These are phyloP conservation scores for Eledona agricola DNA, from an alignment of 2,888 invertebrate species.

Conservation along the genomic window DNA sequence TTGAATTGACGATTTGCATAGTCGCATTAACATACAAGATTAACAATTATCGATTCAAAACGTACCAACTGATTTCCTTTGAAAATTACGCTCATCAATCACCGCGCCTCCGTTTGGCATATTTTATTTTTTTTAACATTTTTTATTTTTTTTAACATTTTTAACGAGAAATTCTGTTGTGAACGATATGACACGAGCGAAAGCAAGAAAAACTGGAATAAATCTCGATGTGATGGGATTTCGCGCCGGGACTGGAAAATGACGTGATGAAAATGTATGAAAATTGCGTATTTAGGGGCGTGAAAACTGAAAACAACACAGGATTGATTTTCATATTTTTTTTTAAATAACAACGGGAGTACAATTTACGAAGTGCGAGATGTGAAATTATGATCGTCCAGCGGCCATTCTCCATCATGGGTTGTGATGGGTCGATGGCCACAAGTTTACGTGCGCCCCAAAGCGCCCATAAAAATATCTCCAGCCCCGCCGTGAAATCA, in stretches of 20 bases:
- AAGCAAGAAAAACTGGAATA: background rate
- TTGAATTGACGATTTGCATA: no score
- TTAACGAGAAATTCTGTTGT: no score
- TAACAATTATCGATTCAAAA: no score
- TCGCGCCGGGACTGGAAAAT: no score
- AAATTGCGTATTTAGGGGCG: background rate
- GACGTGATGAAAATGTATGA: background rate
- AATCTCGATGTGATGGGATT: conserved; percentile 4
- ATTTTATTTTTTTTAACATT: no score
- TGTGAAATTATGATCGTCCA: conserved; percentile 9
- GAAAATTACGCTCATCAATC: no score
- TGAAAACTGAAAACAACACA: conserved; percentile 1
- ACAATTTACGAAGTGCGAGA: conserved; percentile 19
- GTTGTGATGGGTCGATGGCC: conserved; percentile 11
- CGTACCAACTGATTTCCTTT: no score
- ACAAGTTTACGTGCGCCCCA: conserved; percentile 2
- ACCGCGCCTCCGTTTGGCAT: no score
- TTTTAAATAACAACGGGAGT: no score
- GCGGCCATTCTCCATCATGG: conserved; percentile 6
- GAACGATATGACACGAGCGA: background rate
- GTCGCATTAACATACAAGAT: no score
- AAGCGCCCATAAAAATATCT: conserved; percentile 17
- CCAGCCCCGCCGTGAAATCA: conserved; percentile 11
- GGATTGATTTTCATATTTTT: no score
- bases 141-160: no score